Conservation (phyloP, 2,888 invertebrate genomes). For the Dendrolimus pini region DNA sequence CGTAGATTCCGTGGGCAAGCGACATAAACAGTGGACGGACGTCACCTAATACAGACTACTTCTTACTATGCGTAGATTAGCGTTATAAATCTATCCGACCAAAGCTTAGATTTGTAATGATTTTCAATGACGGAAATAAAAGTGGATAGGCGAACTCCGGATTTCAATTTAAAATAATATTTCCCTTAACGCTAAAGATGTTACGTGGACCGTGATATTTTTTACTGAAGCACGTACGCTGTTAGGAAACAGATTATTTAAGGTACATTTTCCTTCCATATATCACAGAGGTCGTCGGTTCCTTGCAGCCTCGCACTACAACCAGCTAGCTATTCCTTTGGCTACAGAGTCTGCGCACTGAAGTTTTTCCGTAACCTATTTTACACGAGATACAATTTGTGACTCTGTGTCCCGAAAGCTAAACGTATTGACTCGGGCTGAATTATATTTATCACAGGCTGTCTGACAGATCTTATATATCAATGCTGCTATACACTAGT, state of each 20-base stretch:
- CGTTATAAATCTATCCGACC: too few relatives aligned
- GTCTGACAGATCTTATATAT: too few relatives aligned
- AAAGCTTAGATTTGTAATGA: too few relatives aligned
- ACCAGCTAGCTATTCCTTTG: constrained; percentile 24
- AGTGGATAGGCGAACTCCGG: too few relatives aligned
- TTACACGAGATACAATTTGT: constrained; percentile 33
- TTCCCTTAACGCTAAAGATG: too few relatives aligned
- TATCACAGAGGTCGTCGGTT: not conserved
- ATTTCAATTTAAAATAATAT: too few relatives aligned
- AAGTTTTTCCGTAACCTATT: constrained; percentile 37
- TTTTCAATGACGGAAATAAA: too few relatives aligned
- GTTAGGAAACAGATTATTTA: not conserved
- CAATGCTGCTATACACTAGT: too few relatives aligned
- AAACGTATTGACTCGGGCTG: constrained; percentile 27
- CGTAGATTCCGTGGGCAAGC: too few relatives aligned
- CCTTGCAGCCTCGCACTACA: not conserved
- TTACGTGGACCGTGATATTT: not conserved
- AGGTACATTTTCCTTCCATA: not conserved
- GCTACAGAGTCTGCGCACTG: constrained; percentile 42
- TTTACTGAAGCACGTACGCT: not conserved
- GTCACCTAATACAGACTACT: too few relatives aligned
- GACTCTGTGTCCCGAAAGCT: constrained; percentile 22
- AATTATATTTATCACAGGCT: constrained; percentile 12
- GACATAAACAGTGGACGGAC: too few relatives aligned
- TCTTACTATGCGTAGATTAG: too few relatives aligned